Evolutionary conservation across 2,113 vertebrate genomes (phyloP), one percentile per base, ranked within the genome.

Genomic region (Urocitellus parryii): DNA sequence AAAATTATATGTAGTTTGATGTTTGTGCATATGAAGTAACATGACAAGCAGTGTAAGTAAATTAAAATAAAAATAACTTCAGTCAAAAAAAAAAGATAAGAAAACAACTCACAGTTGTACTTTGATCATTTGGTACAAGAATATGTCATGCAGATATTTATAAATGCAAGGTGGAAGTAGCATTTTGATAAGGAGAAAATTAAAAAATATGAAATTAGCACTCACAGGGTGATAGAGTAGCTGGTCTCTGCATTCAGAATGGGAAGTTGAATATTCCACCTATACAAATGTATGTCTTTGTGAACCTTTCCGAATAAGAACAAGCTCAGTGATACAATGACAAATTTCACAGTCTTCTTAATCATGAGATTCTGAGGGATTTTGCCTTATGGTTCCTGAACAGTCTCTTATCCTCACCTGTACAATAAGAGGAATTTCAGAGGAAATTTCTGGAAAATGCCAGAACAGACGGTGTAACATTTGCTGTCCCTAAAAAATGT

Each of bases 1-100:
- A 92, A 78, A 79, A 87, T 25, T 81, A 74, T 56, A 78, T 37
- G 34, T 48, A 78, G 51, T 89, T 85, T 92, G 32, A 72, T 76
- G 25, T 70, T 17, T 74, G 14, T 29, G 1, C 5, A 86, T 85
- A 89, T 61, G 83, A 89, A 85, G n/a, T 82, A 95, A 82, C 39
- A 63, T 68, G 72, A 77, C 70, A 88, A 93, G 48, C 13, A 70
- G 88, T 67, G 22, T 51, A 65, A 87, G 39, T 34, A 56, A 94
- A n/a, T 8, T 77, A 51, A 68, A 78, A 77, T 67, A 86, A 80
- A 79, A 88, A 70, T 18, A 83, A 78, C 78, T 83, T 90, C 39
- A 56, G 45, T 81, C 24, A 68, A 56, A n/a, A n/a, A n/a, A n/a
- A n/a, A n/a, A n/a, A n/a, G n/a, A n/a, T n/a, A n/a, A n/a, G n/a